A percentile compares a stretch with the other conserved stretches of the same genome.
Evolutionary conservation across 2,888 invertebrate species (phyloP).

Genomic region (Acrobasis consociella): DNA sequence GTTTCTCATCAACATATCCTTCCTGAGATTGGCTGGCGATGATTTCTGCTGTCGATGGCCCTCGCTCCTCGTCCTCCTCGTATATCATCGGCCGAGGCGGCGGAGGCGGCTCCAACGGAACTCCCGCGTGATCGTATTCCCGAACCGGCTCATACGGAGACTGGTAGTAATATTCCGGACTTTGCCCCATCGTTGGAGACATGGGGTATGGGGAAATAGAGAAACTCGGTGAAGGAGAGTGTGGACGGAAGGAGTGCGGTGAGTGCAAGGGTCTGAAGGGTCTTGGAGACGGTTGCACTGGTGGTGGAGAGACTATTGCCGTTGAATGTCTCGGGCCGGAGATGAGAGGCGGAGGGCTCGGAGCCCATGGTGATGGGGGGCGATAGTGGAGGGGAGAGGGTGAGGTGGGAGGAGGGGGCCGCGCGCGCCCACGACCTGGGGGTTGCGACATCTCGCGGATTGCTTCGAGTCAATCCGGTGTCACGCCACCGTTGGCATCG

Average conservation of each 20-base stretch:
- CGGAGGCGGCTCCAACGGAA: constrained; percentile 90
- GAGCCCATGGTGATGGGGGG: constrained; percentile 89
- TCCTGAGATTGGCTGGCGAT: constrained; percentile 97
- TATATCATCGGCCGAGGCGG: constrained; percentile 86
- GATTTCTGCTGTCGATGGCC: constrained; percentile 94
- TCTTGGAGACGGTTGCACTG: constrained; percentile 80
- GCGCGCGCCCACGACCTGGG: constrained; percentile 76
- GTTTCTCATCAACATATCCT: constrained; percentile 96
- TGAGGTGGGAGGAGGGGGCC: constrained; percentile 66
- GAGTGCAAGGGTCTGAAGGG: constrained; percentile 77
- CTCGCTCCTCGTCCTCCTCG: constrained; percentile 88
- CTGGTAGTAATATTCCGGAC: constrained; percentile 83
- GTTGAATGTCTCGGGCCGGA: constrained; percentile 83
- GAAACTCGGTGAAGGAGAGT: constrained; percentile 75
- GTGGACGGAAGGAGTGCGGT: constrained; percentile 70
- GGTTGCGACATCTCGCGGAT: constrained; percentile 81
- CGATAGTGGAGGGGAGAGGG: constrained; percentile 86
- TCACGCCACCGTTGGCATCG: constrained; percentile 79
- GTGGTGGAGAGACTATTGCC: constrained; percentile 82
- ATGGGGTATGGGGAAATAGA: constrained; percentile 77
- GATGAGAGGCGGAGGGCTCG: constrained; percentile 88
- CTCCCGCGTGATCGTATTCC: constrained; percentile 88
- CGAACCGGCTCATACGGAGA: constrained; percentile 82
- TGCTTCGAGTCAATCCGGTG: constrained; percentile 79
- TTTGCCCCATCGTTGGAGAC: constrained; percentile 84